Conservation (phyloP, 2,797 vertebrate species). For the Acipenser oxyrinchus region DNA sequence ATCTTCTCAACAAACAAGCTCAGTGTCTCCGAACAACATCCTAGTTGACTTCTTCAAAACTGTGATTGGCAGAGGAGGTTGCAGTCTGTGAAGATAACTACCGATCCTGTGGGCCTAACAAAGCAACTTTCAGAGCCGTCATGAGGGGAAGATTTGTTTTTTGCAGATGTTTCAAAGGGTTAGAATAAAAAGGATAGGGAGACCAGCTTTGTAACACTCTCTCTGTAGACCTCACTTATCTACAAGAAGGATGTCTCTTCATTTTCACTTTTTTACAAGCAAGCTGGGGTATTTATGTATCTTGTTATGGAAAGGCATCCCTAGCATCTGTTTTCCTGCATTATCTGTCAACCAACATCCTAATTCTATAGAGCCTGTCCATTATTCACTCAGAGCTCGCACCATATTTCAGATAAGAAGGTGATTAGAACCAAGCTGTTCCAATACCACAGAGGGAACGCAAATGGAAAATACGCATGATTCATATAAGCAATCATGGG, state of each 20-base stretch:
- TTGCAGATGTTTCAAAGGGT: not conserved
- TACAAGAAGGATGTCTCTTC: constrained; percentile 29
- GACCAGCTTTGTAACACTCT: constrained; percentile 15
- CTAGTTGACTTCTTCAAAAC: too few species aligned
- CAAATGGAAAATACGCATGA: constrained; percentile 30
- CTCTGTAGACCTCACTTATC: constrained; percentile 29
- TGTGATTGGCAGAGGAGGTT: too few species aligned
- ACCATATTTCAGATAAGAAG: constrained; percentile 22
- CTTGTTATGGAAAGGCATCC: constrained; percentile 12
- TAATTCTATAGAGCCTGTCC: constrained; percentile 22
- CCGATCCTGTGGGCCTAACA: too few species aligned
- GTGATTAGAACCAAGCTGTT: constrained; percentile 30
- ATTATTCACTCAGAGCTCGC: constrained; percentile 19
- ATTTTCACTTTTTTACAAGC: constrained; percentile 21
- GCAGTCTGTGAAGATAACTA: too few species aligned
- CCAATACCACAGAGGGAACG: not conserved
- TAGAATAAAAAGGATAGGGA: constrained; percentile 10
- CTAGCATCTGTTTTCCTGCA: constrained; percentile 22
- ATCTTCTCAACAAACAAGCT: too few species aligned
- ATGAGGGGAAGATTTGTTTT: too few species aligned
- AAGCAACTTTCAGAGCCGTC: too few species aligned
- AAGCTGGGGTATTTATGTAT: constrained; percentile 31
- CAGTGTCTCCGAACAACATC: too few species aligned
- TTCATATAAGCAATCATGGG: constrained; percentile 53
- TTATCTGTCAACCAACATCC: constrained; percentile 29